phyloP scores from a whole-genome alignment of 2,888 invertebrate genomes.

The Eristalinus aeneus region DNA sequence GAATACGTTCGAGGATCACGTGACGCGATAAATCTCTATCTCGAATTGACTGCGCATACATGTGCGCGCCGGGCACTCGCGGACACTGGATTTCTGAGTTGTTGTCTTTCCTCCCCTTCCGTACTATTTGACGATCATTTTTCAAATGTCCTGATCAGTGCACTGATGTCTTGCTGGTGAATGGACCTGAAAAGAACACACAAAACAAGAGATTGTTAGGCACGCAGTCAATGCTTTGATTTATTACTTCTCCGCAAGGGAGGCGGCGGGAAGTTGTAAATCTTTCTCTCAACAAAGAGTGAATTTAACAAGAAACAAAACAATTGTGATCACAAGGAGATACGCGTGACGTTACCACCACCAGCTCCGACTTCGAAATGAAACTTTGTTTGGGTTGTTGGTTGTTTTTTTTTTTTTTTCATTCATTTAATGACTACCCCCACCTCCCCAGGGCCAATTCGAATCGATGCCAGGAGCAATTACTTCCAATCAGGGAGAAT shows the following conservation, averaged over 20 bases:
- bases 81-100: conserved; percentile 44
- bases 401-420: too few relatives aligned
- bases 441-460: neutral
- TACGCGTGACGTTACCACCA: conserved; percentile 39
- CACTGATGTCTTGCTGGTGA: conserved; percentile 19
- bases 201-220: conserved; percentile 27
- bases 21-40: neutral
- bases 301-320: neutral
- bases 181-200: conserved; percentile 42
- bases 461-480: conserved; percentile 39
- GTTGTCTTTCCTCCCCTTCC: neutral
- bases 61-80: conserved; percentile 36
- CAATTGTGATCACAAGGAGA: neutral
- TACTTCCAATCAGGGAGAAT: conserved; percentile 55
- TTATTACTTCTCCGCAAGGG: conserved; percentile 28
- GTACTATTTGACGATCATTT: conserved; percentile 60
- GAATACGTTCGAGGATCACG: neutral
- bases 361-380: conserved; percentile 42
- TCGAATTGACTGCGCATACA: neutral
- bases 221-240: conserved; percentile 32
- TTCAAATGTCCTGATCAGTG: conserved; percentile 3
- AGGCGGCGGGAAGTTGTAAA: conserved; percentile 53
- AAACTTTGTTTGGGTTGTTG: conserved; percentile 11
- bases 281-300: conserved; percentile 23
- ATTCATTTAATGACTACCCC: too few relatives aligned